phyloP scores from a whole-genome alignment of 35 echinoderm and acorn worm species.

The Lytechinus variegatus region DNA sequence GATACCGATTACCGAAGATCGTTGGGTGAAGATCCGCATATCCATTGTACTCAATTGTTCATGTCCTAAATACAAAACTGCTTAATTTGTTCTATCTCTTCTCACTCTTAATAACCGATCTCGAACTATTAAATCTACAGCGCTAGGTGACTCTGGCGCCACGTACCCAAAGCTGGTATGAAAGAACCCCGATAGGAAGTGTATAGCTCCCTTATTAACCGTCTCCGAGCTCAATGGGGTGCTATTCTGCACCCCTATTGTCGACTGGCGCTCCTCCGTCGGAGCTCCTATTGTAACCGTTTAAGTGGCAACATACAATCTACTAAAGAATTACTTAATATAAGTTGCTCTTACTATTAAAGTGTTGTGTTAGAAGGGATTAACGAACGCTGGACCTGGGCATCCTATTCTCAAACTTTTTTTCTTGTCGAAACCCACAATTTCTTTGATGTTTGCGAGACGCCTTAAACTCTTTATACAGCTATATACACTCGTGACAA shows the following conservation, averaged over 20 bases:
- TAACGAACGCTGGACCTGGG: neutral
- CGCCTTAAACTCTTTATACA: constrained; percentile 26
- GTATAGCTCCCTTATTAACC: constrained; percentile 32
- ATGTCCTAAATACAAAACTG: constrained; percentile 33
- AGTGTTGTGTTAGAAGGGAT: constrained; percentile 38
- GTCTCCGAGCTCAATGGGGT: neutral
- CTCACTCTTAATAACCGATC: neutral
- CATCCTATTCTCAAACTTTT: constrained; percentile 1
- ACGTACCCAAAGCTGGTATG: neutral
- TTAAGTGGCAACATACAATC: constrained; percentile 48
- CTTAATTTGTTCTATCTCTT: constrained; percentile 14
- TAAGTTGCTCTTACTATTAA: constrained; percentile 49
- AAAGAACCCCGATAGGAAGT: neutral
- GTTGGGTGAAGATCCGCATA: neutral
- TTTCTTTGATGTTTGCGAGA: constrained; percentile 36
- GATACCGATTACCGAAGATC: neutral
- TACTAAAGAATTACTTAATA: constrained; percentile 48
- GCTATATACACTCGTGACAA: constrained; percentile 35
- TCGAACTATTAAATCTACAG: constrained; percentile 7
- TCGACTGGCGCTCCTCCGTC: constrained; percentile 16
- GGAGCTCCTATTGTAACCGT: neutral
- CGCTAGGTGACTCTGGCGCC: neutral
- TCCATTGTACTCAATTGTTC: neutral
- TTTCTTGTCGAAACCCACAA: neutral
- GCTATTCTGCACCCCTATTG: constrained; percentile 31